These are phyloP conservation scores for Diplolepis rosae DNA, from an alignment of 2,888 invertebrate genomes.

Conservation along the genomic window DNA sequence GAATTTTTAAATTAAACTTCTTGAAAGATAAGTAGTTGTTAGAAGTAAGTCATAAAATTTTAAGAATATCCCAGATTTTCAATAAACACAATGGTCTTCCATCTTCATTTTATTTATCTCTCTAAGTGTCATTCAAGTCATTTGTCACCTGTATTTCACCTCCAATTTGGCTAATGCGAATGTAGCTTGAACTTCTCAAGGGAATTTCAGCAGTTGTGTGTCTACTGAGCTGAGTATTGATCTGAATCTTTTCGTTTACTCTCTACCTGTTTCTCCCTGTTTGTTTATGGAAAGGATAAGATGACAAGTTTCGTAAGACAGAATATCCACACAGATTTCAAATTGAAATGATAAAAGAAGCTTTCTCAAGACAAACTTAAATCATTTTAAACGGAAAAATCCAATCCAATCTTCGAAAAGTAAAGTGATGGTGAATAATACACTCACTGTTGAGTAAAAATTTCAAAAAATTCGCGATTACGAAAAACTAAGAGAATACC, in stretches of 20 bases:
- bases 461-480: no score
- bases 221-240: slow-evolving; percentile 21
- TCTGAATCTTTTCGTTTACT: slow-evolving; percentile 24
- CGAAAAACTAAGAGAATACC: no score
- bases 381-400: not conserved
- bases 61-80: no score
- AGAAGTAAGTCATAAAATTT: no score
- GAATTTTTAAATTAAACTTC: no score
- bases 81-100: not conserved
- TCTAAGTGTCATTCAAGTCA: not conserved
- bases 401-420: not conserved
- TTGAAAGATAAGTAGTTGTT: no score
- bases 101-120: not conserved
- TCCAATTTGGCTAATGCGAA: slow-evolving; percentile 19
- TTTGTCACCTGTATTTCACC: slow-evolving; percentile 16
- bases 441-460: no score
- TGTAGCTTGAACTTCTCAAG: slow-evolving; percentile 16
- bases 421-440: no score
- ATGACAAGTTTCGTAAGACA: slow-evolving; percentile 9
- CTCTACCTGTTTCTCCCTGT: slow-evolving; percentile 11
- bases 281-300: slow-evolving; percentile 20
- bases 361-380: not conserved
- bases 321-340: slow-evolving; percentile 4
- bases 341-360: slow-evolving; percentile 20
- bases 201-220: slow-evolving; percentile 4